phyloP scores from a whole-genome alignment of 30 jellyfish, hydroid and myxozoan species.

The Hydractinia symbiolongicarpus region DNA sequence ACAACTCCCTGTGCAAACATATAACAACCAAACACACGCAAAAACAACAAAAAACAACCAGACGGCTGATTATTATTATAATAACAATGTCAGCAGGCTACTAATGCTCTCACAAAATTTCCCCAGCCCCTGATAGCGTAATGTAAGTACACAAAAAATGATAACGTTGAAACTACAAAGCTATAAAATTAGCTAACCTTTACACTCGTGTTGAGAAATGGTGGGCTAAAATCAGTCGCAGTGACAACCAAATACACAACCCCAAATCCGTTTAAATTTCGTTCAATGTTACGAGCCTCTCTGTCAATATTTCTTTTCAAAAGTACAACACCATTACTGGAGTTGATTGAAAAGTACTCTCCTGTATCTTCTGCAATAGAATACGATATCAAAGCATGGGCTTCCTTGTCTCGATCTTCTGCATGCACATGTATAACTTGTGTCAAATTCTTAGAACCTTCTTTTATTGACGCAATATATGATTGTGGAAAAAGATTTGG shows the following conservation, averaged over 20 bases:
- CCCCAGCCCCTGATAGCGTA: too few relatives aligned
- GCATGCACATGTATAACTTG: constrained; percentile 6
- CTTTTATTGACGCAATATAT: not conserved
- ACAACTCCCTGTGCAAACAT: too few relatives aligned
- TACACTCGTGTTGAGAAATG: too few relatives aligned
- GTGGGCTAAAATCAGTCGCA: not conserved
- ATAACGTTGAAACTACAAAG: too few relatives aligned
- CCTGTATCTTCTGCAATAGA: not conserved
- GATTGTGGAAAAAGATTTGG: constrained; percentile 34
- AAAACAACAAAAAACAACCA: too few relatives aligned
- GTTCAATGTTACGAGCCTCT: not conserved
- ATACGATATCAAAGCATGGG: not conserved
- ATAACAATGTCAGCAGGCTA: too few relatives aligned
- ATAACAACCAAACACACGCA: too few relatives aligned
- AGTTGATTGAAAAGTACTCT: not conserved
- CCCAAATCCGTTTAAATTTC: not conserved
- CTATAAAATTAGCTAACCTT: too few relatives aligned
- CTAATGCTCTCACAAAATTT: too few relatives aligned
- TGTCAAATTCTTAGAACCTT: not conserved
- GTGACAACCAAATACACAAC: not conserved
- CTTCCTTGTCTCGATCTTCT: not conserved
- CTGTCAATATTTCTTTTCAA: not conserved
- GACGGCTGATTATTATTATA: too few relatives aligned
- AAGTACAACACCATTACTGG: not conserved
- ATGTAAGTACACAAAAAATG: too few relatives aligned